Conservation (phyloP, 1,140 invertebrate species). For the Brachionus calyciflorus region DNA sequence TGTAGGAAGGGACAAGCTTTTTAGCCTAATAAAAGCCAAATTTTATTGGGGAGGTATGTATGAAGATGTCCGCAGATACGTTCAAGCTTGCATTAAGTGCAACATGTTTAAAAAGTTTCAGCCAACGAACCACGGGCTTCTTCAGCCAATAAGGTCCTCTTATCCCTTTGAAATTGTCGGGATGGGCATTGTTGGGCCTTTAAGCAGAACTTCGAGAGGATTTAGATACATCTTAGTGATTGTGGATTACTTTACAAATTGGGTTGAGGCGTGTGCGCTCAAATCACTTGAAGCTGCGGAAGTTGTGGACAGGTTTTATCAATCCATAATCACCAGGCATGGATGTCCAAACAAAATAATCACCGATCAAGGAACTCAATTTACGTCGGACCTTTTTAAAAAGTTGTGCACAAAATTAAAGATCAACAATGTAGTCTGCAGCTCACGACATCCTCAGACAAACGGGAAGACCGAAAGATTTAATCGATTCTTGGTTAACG, state of each 20-base stretch:
- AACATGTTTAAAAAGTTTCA: background rate
- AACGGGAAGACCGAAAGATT: constrained; percentile 50
- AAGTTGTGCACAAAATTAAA: background rate
- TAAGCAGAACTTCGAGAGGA: constrained; percentile 47
- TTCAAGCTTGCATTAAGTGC: constrained; percentile 14
- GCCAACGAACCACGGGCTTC: background rate
- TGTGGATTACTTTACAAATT: constrained; percentile 59
- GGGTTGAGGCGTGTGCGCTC: constrained; percentile 55
- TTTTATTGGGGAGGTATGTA: constrained; percentile 1
- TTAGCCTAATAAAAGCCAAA: background rate
- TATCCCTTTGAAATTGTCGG: constrained; percentile 27
- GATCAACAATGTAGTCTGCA: constrained; percentile 48
- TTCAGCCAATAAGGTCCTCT: background rate
- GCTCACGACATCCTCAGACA: constrained; percentile 49
- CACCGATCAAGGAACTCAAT: background rate
- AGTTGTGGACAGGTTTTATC: constrained; percentile 53
- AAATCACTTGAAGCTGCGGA: constrained; percentile 56
- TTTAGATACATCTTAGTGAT: constrained; percentile 56
- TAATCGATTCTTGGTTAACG: too few species aligned
- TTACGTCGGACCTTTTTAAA: background rate
- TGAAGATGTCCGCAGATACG: background rate
- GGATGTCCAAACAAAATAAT: constrained; percentile 46
- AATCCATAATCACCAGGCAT: constrained; percentile 52
- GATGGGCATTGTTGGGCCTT: constrained; percentile 49
- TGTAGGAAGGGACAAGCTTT: background rate